Evolutionary conservation across 2,113 vertebrate genomes (phyloP), one percentile per base, ranked within the genome.

Genomic region (Crocuta crocuta): DNA sequence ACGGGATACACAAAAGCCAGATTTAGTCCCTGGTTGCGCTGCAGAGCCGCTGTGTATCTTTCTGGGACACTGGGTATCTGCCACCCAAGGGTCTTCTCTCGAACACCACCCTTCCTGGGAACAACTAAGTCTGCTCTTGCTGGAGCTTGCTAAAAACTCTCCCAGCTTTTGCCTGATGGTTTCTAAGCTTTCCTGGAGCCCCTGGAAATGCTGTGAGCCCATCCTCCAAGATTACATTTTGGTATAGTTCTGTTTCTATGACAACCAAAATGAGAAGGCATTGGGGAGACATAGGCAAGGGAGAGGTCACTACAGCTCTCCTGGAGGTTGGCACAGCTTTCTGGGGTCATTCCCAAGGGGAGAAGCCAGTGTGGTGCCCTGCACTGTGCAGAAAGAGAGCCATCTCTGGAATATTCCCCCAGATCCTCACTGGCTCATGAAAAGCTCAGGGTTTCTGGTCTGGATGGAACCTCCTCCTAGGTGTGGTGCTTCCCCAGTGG

Each of bases 201-300:
- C 39, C 0, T 0, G 79, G 48, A 58, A 58, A 45, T 50, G 55
- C 58, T 31, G 15, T 31, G 55, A 55, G 50, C 68, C 45, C 83
- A 71, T 92, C 79, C 58, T 24, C 23, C 33, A 50, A 39, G 89
- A 89, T 80, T 53, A 76, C 17, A 50, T 58, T 95, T 91, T 83
- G 79, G 68, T 53, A 39, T 16, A 89, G 23, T 50, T n/a, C 81
- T 92, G 90, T 97, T 94, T 80, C 92, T 84, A 63, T 97, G 78
- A 78, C 90, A 79, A 96, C 87, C 88, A 78, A 63, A 81, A 15
- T 21, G 50, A 39, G 58, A 31, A 33, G 33, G 58, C 63, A 24
- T 0, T 39, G 78, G 78, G 76, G 73, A 19, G 12, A 70, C 4
- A 1, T 7, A 23, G 50, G 39, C 58, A 55, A 48, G 45, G 48